Conservation (phyloP, 2,888 invertebrate genomes). For the Diogma glabrata region DNA sequence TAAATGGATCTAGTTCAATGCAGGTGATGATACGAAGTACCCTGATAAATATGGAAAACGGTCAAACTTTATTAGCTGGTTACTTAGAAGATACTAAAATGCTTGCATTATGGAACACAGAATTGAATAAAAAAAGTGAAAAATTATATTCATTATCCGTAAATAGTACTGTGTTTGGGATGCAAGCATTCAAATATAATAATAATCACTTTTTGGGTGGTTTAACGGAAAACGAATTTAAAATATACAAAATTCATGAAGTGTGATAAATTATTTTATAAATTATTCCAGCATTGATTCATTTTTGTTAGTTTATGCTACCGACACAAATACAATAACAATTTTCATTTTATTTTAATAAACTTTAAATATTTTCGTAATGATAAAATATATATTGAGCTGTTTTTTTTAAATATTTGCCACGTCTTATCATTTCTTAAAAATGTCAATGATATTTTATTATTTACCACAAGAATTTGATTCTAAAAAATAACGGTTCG, state of each 20-base stretch:
- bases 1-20: conserved; percentile 55
- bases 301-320: too few relatives aligned
- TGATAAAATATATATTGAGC: too few relatives aligned
- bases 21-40: conserved; percentile 47
- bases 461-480: too few relatives aligned
- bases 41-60: conserved; percentile 32
- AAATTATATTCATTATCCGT: conserved; percentile 46
- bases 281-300: too few relatives aligned
- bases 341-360: too few relatives aligned
- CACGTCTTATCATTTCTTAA: too few relatives aligned
- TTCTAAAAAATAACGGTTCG: too few relatives aligned
- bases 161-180: conserved; percentile 54
- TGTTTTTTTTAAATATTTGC: too few relatives aligned
- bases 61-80: conserved; percentile 54
- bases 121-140: conserved; percentile 40
- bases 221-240: conserved; percentile 52
- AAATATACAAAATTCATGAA: conserved; percentile 45
- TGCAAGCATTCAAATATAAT: conserved; percentile 45
- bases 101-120: conserved; percentile 52
- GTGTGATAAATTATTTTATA: too few relatives aligned
- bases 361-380: too few relatives aligned
- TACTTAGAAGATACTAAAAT: conserved; percentile 61
- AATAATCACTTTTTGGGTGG: conserved; percentile 47
- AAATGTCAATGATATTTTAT: too few relatives aligned
- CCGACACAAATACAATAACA: too few relatives aligned